Evolutionary conservation across 2,888 invertebrate species (phyloP), one percentile per base, ranked within the genome.

Genomic region (Eudemis profundana): DNA sequence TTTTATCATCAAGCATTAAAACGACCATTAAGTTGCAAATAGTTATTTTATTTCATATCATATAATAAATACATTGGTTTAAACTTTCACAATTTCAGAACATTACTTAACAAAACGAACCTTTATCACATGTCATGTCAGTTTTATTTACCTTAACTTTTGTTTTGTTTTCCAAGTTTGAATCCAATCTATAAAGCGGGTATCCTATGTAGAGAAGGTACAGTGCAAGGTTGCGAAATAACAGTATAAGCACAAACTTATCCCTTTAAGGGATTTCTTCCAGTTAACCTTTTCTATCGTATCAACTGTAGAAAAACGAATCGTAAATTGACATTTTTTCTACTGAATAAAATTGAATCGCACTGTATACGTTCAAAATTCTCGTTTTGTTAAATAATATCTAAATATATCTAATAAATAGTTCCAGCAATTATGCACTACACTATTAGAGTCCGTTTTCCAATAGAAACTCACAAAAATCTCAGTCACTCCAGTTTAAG

Each of bases 21-120:
- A 50, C 33, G 15, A 17, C 7, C 12, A 33, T 5, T 8, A 54
- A 54, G 12, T 54, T 42, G 54, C 27, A 54, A 54, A 54, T 40
- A 23, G 42, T 17, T 17, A 29, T 14, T 54, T 54, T 54, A 54
- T 54, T 54, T 54, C 10, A 21, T 40, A 40, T 12, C 12, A 19
- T 36, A 50, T 33, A 10, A 33, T 49, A 27, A 8, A 33, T 19
- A 50, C 14, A 33, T 50, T 50, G 19, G 33, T 50, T 15, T 33
- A 33, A 21, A 19, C 10, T 44, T n/a, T 19, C 12, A 19, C 10
- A 12, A 2, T 19, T 3, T 33, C 1, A 2, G 10, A 7, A 33
- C 33, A 21, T 44, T 12, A 44, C 19, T 44, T 10, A 19, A 10
- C 19, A 21, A 44, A 44, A 19, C 19, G 12, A 19, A 33, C 8